Conservation (phyloP, 2,113 vertebrate genomes). For the Cichladusa arquata region DNA sequence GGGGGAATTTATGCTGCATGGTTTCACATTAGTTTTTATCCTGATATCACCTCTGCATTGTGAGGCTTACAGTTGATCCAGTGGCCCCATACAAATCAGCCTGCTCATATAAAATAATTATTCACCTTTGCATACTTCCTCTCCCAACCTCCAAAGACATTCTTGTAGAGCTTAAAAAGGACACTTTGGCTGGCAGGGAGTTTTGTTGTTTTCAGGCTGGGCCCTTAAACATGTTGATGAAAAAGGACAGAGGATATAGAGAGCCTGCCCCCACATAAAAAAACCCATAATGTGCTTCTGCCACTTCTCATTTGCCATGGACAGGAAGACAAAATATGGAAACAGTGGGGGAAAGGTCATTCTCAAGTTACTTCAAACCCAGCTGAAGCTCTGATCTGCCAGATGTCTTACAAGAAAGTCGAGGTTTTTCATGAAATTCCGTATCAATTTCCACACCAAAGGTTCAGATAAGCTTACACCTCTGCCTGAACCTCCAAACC, state of each 20-base stretch:
- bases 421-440: neutral
- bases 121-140: neutral
- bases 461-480: constrained; percentile 8
- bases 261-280: neutral
- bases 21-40: neutral
- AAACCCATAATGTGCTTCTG: neutral
- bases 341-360: neutral
- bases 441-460: constrained; percentile 21
- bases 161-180: neutral
- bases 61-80: neutral
- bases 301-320: fast-evolving
- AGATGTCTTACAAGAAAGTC: neutral
- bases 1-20: neutral
- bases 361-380: constrained; percentile 9
- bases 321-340: neutral
- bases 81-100: neutral
- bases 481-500: constrained; percentile 1
- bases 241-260: neutral
- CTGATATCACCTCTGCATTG: neutral
- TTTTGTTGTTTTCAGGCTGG: neutral
- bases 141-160: neutral
- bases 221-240: neutral
- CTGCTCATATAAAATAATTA: neutral
- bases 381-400: constrained; percentile 18
- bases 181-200: neutral